These are phyloP conservation scores for Taurulus bubalis DNA, from an alignment of 2,113 vertebrate genomes.

Conservation along the genomic window DNA sequence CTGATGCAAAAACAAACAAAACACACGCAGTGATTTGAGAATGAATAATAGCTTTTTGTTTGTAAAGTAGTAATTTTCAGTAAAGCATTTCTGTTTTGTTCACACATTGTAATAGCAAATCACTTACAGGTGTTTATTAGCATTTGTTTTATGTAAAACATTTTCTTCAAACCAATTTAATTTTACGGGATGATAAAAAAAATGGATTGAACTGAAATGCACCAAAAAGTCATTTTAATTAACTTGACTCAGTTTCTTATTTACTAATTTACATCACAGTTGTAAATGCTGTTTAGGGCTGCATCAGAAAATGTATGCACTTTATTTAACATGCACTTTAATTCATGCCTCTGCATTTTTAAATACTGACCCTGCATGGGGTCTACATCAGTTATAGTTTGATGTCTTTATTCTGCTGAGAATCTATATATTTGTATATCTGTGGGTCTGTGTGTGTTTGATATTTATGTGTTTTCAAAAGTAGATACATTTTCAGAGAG, in stretches of 20 bases:
- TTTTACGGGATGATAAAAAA: background rate
- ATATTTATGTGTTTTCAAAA: background rate
- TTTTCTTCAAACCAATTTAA: background rate
- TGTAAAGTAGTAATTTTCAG: background rate
- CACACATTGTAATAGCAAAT: background rate
- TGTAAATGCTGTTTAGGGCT: background rate
- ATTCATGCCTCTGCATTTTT: constrained; percentile 21
- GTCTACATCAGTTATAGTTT: background rate
- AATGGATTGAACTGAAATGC: background rate
- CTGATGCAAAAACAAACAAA: background rate
- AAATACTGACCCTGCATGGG: constrained; percentile 17
- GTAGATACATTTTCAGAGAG: background rate
- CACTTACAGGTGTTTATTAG: background rate
- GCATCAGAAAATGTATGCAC: background rate
- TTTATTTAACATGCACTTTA: background rate
- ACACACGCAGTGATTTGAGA: constrained; percentile 4
- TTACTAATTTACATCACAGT: constrained; percentile 15
- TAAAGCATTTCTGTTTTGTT: background rate
- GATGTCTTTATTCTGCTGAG: constrained; percentile 6
- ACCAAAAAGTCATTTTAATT: background rate
- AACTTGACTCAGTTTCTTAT: background rate
- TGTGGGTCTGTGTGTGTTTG: background rate
- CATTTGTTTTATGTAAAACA: background rate
- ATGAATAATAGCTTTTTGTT: background rate
- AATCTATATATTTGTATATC: background rate